phyloP scores from a whole-genome alignment of 2,888 invertebrate genomes.

The Noctua pronuba region DNA sequence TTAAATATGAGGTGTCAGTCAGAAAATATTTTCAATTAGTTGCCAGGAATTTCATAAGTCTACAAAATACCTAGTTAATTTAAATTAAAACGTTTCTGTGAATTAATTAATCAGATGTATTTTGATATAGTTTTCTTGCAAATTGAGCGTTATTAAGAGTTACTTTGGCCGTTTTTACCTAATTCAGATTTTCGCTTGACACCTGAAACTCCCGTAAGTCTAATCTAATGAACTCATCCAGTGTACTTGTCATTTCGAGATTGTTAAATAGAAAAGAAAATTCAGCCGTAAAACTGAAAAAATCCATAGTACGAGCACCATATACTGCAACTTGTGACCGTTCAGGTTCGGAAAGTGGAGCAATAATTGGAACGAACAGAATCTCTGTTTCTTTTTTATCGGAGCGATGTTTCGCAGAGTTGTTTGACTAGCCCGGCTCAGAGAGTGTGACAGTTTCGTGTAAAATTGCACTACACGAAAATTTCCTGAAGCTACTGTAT shows the following conservation, averaged over 20 bases:
- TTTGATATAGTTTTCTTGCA: neutral
- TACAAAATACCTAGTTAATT: slow-evolving; percentile 16
- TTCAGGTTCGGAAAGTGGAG: neutral
- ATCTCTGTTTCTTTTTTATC: slow-evolving; percentile 24
- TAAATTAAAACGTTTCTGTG: slow-evolving; percentile 1
- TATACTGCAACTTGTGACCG: neutral
- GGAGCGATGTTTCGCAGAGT: slow-evolving; percentile 16
- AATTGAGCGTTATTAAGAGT: neutral
- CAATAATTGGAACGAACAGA: slow-evolving; percentile 17
- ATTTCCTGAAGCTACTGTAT: slow-evolving; percentile 9
- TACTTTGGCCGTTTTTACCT: neutral
- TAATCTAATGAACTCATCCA: neutral
- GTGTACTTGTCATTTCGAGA: neutral
- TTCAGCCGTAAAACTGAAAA: neutral
- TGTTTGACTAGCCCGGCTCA: slow-evolving; percentile 25
- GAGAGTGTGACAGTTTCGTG: slow-evolving; percentile 15
- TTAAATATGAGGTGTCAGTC: slow-evolving; percentile 44
- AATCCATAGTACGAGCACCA: neutral
- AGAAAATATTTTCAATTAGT: slow-evolving; percentile 40
- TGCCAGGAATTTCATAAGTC: neutral
- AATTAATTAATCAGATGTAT: neutral
- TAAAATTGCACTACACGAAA: slow-evolving; percentile 9
- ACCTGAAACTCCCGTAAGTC: neutral
- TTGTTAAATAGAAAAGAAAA: neutral
- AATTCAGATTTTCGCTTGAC: neutral